Evolutionary conservation across 2,888 invertebrate species (phyloP).

Genomic region (Drosophila siamana): DNA sequence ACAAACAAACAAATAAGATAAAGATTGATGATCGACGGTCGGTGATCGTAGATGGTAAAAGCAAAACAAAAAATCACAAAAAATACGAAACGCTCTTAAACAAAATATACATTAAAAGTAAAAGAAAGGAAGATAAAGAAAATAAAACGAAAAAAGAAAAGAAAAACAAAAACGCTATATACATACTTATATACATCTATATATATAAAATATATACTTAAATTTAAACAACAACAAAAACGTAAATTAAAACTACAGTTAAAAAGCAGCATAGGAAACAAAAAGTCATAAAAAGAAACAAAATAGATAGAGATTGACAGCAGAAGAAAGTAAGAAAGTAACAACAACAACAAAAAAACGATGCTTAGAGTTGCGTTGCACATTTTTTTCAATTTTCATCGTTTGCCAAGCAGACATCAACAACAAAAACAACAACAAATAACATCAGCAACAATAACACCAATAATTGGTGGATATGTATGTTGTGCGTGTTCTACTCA

Average conservation of each 20-base stretch:
- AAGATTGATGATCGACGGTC: conserved; percentile 52
- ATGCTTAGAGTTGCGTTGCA: conserved; percentile 79
- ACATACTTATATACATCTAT: conserved; percentile 61
- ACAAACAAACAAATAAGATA: conserved; percentile 51
- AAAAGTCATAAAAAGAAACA: conserved; percentile 52
- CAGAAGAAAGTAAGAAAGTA: conserved; percentile 28
- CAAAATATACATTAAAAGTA: conserved; percentile 57
- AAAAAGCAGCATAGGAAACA: conserved; percentile 58
- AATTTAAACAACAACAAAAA: conserved; percentile 50
- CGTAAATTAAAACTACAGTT: conserved; percentile 74
- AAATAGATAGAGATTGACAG: conserved; percentile 45
- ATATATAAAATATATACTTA: conserved; percentile 55
- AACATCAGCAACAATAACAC: conserved; percentile 35
- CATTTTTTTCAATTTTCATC: conserved; percentile 76
- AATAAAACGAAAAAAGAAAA: conserved; percentile 32
- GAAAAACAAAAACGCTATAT: conserved; percentile 48
- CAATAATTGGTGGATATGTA: conserved; percentile 43
- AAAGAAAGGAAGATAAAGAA: conserved; percentile 56
- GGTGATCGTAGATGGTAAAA: conserved; percentile 66
- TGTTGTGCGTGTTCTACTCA: conserved; percentile 29
- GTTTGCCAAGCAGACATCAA: conserved; percentile 78
- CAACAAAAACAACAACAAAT: conserved; percentile 24
- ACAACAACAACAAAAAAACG: conserved; percentile 43
- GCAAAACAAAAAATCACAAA: conserved; percentile 67
- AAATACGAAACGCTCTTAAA: conserved; percentile 69